Evolutionary conservation across 2,888 invertebrate species (phyloP).

Genomic region (Agriotes lineatus): DNA sequence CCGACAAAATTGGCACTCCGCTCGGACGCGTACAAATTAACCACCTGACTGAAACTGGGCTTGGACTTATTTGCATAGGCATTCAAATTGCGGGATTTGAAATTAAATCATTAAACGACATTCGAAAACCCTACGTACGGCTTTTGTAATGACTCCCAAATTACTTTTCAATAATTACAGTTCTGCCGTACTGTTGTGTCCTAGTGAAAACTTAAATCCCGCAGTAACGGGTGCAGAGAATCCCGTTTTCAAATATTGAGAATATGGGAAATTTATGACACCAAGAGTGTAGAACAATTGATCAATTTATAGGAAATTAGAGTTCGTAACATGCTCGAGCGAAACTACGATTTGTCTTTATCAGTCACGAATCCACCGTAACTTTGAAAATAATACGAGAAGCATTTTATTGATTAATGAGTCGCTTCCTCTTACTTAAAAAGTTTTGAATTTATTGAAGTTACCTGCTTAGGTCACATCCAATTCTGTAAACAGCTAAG

Average conservation of each 20-base stretch:
- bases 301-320: background rate
- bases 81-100: conserved; percentile 14
- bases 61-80: conserved; percentile 25
- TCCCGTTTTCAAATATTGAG: background rate
- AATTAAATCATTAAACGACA: conserved; percentile 17
- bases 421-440: too few relatives aligned
- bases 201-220: background rate
- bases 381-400: too few relatives aligned
- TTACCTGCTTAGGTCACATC: too few relatives aligned
- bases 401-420: too few relatives aligned
- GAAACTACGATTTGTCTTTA: background rate
- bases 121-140: background rate
- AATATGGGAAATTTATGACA: background rate
- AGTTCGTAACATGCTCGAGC: background rate
- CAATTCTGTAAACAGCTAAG: too few relatives aligned
- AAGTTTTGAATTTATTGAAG: background rate
- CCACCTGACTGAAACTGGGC: conserved; percentile 1
- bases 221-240: background rate
- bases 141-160: conserved; percentile 2
- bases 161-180: background rate
- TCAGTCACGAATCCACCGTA: background rate
- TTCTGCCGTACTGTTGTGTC: background rate
- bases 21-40: conserved; percentile 19
- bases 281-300: background rate
- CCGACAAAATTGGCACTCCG: conserved; percentile 25